Base-by-base conservation (phyloP, 2,888 invertebrate genomes). In the Limnephilus lunatus region DNA sequence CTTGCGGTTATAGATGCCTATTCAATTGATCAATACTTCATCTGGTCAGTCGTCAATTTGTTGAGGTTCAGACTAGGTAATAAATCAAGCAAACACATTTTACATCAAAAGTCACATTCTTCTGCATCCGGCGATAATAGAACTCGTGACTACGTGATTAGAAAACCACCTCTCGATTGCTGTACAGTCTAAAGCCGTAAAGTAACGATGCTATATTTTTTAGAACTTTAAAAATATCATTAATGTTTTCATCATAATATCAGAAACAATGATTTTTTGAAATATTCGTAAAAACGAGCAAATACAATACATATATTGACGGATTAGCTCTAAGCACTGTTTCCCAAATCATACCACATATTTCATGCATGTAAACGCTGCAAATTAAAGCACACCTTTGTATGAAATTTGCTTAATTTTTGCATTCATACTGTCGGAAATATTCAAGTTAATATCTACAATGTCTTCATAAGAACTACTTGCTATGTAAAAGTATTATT, bases 51-150 rank as follows among this genome's bases (percentile, higher is more conserved):
- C 68, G 68, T 68, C 68, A 68, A 68, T 68, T 68, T 68, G 68
- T 68, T 68, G 68, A 68, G 25, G 68, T 53, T 19, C 53, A 25
- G 68, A 25, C 25, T 25, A 4, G 68, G 68, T n/a, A 68, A 68
- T 68, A 68, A 68, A 68, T 68, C 68, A 68, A 68, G 68, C 68
- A 68, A 68, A 68, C 68, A 68, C 68, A 68, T 68, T 68, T 68
- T 68, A 68, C 25, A 68, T 68, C 68, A 68, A 68, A 68, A 68
- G n/a, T 68, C 68, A 68, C 68, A 68, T 68, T 68, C 68, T 68
- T 68, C 68, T 68, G 25, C 68, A 68, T 68, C 68, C n/a, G 68
- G 68, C 68, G 68, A 68, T 68, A 68, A 68, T 68, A 68, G 25
- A 68, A 68, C 68, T 68, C 68, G 68, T 68, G 68, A 68, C 68